phyloP scores from a whole-genome alignment of 2,113 vertebrate genomes.

The Mixornis gularis region DNA sequence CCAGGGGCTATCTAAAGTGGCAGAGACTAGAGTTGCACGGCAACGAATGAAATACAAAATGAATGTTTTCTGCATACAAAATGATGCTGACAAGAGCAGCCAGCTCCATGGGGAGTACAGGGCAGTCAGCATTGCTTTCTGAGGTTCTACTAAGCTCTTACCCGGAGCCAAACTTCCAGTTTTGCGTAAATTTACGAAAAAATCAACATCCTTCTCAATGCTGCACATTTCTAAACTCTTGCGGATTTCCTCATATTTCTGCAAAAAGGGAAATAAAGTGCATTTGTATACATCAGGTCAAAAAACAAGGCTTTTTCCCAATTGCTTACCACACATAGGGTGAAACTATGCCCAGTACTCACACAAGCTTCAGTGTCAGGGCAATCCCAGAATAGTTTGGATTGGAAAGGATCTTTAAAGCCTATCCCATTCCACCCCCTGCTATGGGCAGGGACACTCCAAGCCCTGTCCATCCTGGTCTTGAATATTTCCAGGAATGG shows the following conservation, averaged over 20 bases:
- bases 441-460: neutral
- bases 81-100: neutral
- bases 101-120: neutral
- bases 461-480: accelerated
- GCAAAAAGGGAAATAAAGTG: neutral
- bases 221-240: constrained; percentile 87
- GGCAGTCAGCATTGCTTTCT: neutral
- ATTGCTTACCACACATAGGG: accelerated
- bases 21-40: neutral
- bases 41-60: neutral
- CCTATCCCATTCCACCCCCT: accelerated
- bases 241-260: constrained; percentile 92
- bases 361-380: neutral
- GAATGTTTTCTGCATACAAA: neutral
- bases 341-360: neutral
- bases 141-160: constrained; percentile 1
- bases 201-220: constrained; percentile 87
- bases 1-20: neutral
- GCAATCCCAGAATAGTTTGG: neutral
- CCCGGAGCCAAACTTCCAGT: constrained; percentile 86
- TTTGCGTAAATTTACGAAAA: constrained; percentile 83
- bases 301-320: neutral
- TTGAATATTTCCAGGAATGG: neutral
- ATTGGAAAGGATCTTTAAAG: neutral
- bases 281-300: neutral